Evolutionary conservation across 1,140 invertebrate species (phyloP).

Genomic region (Lordiphosa collinella): DNA sequence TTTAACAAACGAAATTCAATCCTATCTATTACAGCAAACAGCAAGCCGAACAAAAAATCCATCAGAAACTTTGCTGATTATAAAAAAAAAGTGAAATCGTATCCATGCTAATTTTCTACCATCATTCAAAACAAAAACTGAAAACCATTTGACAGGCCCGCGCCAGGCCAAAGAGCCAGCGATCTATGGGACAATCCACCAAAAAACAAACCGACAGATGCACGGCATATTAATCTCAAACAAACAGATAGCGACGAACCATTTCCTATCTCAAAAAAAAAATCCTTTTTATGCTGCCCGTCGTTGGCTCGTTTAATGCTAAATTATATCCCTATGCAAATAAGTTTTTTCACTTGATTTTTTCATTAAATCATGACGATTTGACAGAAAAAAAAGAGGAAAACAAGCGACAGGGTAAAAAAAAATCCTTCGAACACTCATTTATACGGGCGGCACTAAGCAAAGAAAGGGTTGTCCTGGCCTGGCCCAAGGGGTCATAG

Average conservation of each 20-base stretch:
- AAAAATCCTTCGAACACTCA: slow-evolving; percentile 18
- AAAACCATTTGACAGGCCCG: slow-evolving; percentile 59
- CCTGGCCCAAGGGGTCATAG: slow-evolving; percentile 14
- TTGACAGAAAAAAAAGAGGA: slow-evolving; percentile 52
- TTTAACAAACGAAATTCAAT: slow-evolving; percentile 30
- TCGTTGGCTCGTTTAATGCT: slow-evolving; percentile 66
- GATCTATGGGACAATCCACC: slow-evolving; percentile 46
- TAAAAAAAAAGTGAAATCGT: slow-evolving; percentile 64
- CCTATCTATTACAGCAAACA: slow-evolving; percentile 49
- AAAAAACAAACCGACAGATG: slow-evolving; percentile 64
- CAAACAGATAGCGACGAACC: slow-evolving; percentile 67
- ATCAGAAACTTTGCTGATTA: slow-evolving; percentile 1
- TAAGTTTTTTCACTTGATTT: slow-evolving; percentile 73
- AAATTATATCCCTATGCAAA: slow-evolving; percentile 77
- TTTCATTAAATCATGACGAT: slow-evolving; percentile 78
- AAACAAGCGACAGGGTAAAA: slow-evolving; percentile 7
- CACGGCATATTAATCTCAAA: slow-evolving; percentile 77
- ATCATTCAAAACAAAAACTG: slow-evolving; percentile 49
- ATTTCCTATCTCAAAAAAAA: slow-evolving; percentile 62
- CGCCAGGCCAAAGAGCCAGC: slow-evolving; percentile 29
- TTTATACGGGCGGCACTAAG: slow-evolving; percentile 45
- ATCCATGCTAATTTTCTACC: slow-evolving; percentile 70
- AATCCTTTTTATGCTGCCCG: slow-evolving; percentile 47
- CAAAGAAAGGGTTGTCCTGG: slow-evolving; percentile 38
- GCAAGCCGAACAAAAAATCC: slow-evolving; percentile 6